Percentiles rank a stretch among this genome's conserved stretches.
Evolutionary conservation across 2,888 invertebrate genomes (phyloP).

Genomic region (Rhamnusium bicolor): DNA sequence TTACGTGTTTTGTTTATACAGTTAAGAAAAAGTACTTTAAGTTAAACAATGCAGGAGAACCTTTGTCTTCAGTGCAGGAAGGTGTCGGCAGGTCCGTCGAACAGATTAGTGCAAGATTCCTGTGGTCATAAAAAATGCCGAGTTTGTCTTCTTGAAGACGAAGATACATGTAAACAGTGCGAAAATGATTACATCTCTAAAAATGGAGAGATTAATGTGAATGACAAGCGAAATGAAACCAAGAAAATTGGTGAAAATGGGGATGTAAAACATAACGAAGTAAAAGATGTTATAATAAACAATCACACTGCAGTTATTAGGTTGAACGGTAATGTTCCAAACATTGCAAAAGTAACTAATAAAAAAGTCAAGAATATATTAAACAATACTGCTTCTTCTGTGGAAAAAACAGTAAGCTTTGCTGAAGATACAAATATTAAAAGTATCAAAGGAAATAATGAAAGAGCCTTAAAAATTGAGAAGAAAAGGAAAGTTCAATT

Average conservation of each 20-base stretch:
- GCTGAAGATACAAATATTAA: conserved; percentile 1
- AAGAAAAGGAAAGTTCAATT: conserved; percentile 26
- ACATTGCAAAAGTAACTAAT: conserved; percentile 28
- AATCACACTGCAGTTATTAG: conserved; percentile 64
- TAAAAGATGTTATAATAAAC: conserved; percentile 46
- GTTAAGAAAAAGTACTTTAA: background rate
- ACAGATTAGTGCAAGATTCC: conserved; percentile 80
- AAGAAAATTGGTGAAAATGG: conserved; percentile 40
- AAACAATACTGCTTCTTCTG: background rate
- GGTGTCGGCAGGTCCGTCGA: conserved; percentile 73
- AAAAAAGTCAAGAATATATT: conserved; percentile 9
- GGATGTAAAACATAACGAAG: conserved; percentile 40
- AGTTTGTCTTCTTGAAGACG: conserved; percentile 80
- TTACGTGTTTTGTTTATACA: background rate
- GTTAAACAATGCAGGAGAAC: conserved; percentile 45
- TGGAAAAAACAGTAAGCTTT: background rate
- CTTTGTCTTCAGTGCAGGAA: conserved; percentile 74
- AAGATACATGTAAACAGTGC: conserved; percentile 77
- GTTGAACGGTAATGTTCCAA: conserved; percentile 57
- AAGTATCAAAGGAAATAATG: background rate
- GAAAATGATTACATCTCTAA: conserved; percentile 37
- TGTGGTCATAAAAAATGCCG: conserved; percentile 87
- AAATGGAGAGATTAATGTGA: conserved; percentile 23
- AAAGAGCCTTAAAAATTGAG: background rate
- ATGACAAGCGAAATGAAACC: conserved; percentile 7